These are phyloP conservation scores for Chauna torquata DNA, from an alignment of 2,113 vertebrate genomes.

Conservation along the genomic window DNA sequence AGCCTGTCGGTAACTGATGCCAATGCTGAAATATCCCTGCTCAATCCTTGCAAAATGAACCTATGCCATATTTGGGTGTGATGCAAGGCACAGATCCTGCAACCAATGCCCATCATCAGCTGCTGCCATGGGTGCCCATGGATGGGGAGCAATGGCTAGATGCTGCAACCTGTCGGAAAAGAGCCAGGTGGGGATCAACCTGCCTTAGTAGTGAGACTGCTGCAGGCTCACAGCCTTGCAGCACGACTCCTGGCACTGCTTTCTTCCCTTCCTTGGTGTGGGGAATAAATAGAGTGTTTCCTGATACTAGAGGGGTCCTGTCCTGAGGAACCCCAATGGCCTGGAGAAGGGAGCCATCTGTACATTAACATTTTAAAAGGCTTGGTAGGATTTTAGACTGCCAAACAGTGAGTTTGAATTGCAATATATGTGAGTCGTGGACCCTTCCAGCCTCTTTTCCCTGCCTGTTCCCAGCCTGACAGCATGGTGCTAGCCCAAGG, in stretches of 20 bases:
- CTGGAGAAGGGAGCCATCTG: background rate
- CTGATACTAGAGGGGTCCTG: background rate
- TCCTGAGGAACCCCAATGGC: accelerated
- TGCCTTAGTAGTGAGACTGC: background rate
- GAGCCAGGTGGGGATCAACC: background rate
- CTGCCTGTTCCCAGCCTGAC: background rate
- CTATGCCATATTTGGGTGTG: background rate
- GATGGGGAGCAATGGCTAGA: accelerated
- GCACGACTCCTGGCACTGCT: background rate
- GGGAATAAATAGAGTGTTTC: background rate
- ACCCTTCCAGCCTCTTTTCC: background rate
- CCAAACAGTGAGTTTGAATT: background rate
- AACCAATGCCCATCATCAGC: background rate
- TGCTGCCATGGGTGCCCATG: accelerated
- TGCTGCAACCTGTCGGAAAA: accelerated
- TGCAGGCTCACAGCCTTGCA: background rate
- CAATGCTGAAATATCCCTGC: conserved; percentile 21
- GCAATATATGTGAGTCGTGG: background rate
- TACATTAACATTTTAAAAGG: background rate
- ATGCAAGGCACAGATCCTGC: background rate
- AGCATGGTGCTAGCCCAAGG: background rate
- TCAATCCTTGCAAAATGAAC: background rate
- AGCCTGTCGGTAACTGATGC: background rate
- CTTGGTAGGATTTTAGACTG: background rate
- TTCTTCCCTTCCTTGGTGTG: background rate